Conservation (phyloP, 1,140 invertebrate species). For the Potamilus streckersoni region DNA sequence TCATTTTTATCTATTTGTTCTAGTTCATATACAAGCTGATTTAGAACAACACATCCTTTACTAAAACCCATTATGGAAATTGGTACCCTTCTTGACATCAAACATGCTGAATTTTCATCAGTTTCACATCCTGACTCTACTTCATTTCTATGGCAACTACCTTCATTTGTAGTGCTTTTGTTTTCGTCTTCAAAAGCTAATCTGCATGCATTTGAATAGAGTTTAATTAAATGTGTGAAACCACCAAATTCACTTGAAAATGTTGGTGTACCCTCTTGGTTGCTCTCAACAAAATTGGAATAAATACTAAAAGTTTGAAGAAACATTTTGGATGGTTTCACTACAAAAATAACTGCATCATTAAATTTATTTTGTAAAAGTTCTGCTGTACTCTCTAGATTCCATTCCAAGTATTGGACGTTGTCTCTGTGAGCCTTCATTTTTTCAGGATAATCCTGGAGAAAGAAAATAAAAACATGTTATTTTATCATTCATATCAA, state of each 20-base stretch:
- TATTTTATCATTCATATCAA: neutral
- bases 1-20: constrained; percentile 61
- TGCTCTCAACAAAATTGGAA: constrained; percentile 85
- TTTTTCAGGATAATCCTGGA: constrained; percentile 82
- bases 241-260: constrained; percentile 66
- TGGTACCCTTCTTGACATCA: constrained; percentile 5
- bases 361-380: constrained; percentile 79
- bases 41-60: constrained; percentile 91
- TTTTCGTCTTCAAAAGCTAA: neutral
- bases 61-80: constrained; percentile 80
- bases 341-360: constrained; percentile 78
- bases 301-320: constrained; percentile 87
- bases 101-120: constrained; percentile 31
- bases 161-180: constrained; percentile 3
- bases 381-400: constrained; percentile 79
- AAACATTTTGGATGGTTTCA: constrained; percentile 82
- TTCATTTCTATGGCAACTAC: neutral
- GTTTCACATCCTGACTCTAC: neutral
- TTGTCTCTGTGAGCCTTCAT: constrained; percentile 82
- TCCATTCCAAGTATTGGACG: constrained; percentile 80
- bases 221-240: constrained; percentile 71
- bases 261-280: constrained; percentile 76
- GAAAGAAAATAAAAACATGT: constrained; percentile 30
- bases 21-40: constrained; percentile 89
- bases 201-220: constrained; percentile 52